Conservation (phyloP, 2,797 vertebrate species). For the Semotilus atromaculatus region DNA sequence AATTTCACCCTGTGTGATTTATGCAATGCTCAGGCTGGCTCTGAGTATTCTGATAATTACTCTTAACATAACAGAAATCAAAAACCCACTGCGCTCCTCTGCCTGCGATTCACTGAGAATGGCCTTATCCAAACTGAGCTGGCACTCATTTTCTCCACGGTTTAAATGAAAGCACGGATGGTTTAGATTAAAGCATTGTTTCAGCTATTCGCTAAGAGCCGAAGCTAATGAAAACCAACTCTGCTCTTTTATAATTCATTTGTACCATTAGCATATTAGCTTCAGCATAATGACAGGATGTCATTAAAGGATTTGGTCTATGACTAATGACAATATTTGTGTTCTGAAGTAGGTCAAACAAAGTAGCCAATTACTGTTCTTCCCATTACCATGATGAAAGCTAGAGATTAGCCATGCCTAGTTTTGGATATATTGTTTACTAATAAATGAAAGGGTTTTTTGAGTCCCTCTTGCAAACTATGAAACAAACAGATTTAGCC, state of each 20-base stretch:
- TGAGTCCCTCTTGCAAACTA: slow-evolving; percentile 50
- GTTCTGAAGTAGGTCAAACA: slow-evolving; percentile 57
- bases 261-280: slow-evolving; percentile 68
- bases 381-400: slow-evolving; percentile 54
- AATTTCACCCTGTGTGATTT: slow-evolving; percentile 55
- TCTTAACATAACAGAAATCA: slow-evolving; percentile 63
- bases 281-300: slow-evolving; percentile 64
- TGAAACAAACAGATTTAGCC: slow-evolving; percentile 45
- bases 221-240: slow-evolving; percentile 59
- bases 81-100: slow-evolving; percentile 57
- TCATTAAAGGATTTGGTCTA: slow-evolving; percentile 64
- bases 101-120: slow-evolving; percentile 56
- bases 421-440: slow-evolving; percentile 61
- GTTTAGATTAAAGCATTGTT: slow-evolving; percentile 62
- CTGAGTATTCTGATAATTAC: slow-evolving; percentile 55
- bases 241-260: slow-evolving; percentile 65
- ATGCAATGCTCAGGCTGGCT: slow-evolving; percentile 51
- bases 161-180: slow-evolving; percentile 55
- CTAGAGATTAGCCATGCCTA: slow-evolving; percentile 51
- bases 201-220: slow-evolving; percentile 47
- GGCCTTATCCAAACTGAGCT: slow-evolving; percentile 62
- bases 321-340: slow-evolving; percentile 64
- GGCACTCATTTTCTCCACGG: slow-evolving; percentile 61
- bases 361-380: slow-evolving; percentile 51
- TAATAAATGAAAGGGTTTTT: slow-evolving; percentile 57